Conservation (phyloP, 1,140 invertebrate genomes). For the Drosophila guanche region DNA sequence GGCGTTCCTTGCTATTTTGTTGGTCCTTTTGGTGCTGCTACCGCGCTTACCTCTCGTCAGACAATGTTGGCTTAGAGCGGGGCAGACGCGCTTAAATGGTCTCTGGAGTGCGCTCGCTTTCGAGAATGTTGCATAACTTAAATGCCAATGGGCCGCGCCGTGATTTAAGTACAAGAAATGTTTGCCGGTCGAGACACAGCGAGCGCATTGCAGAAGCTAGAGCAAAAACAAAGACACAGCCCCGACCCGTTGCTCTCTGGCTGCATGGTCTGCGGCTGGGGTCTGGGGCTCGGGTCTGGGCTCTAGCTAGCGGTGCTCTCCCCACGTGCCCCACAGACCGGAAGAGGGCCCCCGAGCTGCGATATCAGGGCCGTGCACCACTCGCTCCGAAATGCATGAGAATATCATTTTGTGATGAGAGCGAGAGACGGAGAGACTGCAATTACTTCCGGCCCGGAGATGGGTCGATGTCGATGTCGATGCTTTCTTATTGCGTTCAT, state of each 20-base stretch:
- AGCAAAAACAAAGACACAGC: background rate
- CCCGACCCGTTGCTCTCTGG: too few species aligned
- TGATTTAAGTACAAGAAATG: conserved; percentile 53
- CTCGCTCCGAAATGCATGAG: conserved; percentile 31
- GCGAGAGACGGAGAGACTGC: conserved; percentile 1
- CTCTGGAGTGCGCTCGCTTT: conserved; percentile 37
- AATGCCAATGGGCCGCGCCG: conserved; percentile 50
- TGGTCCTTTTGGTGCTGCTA: conserved; percentile 22
- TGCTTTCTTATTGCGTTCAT: background rate
- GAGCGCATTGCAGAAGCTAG: background rate
- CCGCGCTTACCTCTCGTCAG: conserved; percentile 31
- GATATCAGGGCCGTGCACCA: conserved; percentile 8
- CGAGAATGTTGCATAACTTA: conserved; percentile 69
- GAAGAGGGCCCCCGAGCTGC: conserved; percentile 41
- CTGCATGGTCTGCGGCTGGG: background rate
- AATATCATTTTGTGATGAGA: conserved; percentile 18
- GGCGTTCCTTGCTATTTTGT: background rate
- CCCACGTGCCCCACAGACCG: conserved; percentile 49
- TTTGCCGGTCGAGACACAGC: background rate
- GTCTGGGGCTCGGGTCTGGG: too few species aligned
- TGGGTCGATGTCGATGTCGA: conserved; percentile 4
- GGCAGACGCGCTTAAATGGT: conserved; percentile 61
- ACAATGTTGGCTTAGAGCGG: conserved; percentile 42
- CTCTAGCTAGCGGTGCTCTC: conserved; percentile 9
- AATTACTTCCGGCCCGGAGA: conserved; percentile 36